Evolutionary conservation across 2,888 invertebrate species (phyloP).

Genomic region (Trichogramma dendrolimi): DNA sequence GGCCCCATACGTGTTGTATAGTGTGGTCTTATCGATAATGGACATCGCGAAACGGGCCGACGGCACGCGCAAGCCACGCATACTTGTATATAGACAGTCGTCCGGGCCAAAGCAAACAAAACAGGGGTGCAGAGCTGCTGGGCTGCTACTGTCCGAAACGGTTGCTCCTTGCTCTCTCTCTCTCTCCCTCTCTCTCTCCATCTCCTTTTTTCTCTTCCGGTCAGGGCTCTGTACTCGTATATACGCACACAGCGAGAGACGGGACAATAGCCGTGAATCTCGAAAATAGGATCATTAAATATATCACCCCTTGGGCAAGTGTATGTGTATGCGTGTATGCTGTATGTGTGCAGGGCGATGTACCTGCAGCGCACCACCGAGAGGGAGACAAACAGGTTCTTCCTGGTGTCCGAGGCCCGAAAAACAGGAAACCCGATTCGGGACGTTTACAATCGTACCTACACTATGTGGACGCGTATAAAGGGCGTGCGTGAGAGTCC

Average conservation of each 20-base stretch:
- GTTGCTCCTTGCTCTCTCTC: conserved; percentile 46
- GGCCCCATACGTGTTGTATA: conserved; percentile 1
- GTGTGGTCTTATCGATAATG: conserved; percentile 26
- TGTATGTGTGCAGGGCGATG: not conserved
- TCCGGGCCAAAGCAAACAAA: not conserved
- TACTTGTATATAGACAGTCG: conserved; percentile 18
- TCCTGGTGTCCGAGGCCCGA: conserved; percentile 8
- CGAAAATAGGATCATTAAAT: too few relatives aligned
- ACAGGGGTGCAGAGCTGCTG: not conserved
- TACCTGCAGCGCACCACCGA: not conserved
- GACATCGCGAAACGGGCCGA: conserved; percentile 13
- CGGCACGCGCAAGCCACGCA: not conserved
- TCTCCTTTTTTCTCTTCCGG: not conserved
- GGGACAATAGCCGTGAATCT: too few relatives aligned
- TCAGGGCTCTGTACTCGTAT: too few relatives aligned
- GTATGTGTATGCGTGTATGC: not conserved
- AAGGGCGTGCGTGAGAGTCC: not conserved
- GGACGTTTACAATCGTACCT: too few relatives aligned
- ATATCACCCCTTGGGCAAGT: not conserved
- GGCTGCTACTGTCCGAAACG: conserved; percentile 29
- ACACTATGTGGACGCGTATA: too few relatives aligned
- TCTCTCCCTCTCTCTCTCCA: conserved; percentile 7
- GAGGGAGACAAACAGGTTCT: not conserved
- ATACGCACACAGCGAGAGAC: too few relatives aligned
- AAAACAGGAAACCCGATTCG: too few relatives aligned